Base-by-base conservation (phyloP, 2,113 vertebrate species). In the Sapayoa aenigma region DNA sequence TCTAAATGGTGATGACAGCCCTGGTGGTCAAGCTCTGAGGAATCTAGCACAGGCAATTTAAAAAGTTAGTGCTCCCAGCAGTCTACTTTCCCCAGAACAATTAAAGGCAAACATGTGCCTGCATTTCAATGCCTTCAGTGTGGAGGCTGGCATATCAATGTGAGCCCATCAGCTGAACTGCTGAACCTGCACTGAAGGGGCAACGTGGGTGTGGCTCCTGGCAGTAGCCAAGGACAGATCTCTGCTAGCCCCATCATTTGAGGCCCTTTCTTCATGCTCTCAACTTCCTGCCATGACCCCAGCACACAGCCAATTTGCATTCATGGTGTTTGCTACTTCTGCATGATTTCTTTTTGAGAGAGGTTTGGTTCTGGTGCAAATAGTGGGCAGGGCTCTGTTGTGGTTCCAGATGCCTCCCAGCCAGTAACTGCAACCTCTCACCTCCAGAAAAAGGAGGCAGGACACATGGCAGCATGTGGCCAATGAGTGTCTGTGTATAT, bases 31-130 rank as follows among this genome's bases (percentile, higher is more conserved):
- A 84, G 87, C 89, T 87, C 90, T 8, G 71, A 94, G 66, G 84
- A 88, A 47, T 67, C 60, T 22, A 58, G 53, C 0, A 1, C 33
- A 89, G 60, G 56, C 69, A 87, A 95, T 96, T 93, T 60, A 68
- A 85, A 76, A 91, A 87, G 77, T 72, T 92, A 72, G 27, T 28
- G 78, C 84, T 95, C 87, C 92, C 93, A 84, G 82, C 19, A 37
- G 69, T 31, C 75, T 5, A 1, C 81, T 80, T 39, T 96, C 90
- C 74, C 77, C 84, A 49, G 85, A 19, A 95, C 87, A 96, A 96
- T 93, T 91, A 94, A 62, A 94, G 58, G 74, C 58, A 91, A 87
- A 82, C 47, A 24, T 41, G 92, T 18, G 60, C 84, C 82, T 76
- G 90, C 93, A 95, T 95, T 78, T 72, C 90, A 94, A 91, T 91